A percentile compares a stretch with the other conserved stretches of the same genome.
Conservation (phyloP, 2,888 invertebrate genomes). For the Himalopsyche japonica region DNA sequence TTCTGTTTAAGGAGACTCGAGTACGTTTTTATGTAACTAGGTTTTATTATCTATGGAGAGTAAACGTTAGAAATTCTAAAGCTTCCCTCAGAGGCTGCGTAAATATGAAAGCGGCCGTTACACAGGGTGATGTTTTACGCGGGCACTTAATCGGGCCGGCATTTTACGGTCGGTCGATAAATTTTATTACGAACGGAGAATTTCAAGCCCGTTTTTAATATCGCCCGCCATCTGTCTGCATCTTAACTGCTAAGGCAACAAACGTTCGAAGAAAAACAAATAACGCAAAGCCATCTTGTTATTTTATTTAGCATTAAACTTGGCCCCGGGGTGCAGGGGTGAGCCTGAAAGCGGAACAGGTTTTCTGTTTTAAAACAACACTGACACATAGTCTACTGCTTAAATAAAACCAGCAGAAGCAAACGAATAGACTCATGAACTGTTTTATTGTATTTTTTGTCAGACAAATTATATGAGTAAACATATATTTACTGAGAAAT, state of each 20-base stretch:
- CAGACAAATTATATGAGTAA: too few relatives aligned
- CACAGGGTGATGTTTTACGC: background rate
- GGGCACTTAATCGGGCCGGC: conserved; percentile 14
- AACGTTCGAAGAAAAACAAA: conserved; percentile 31
- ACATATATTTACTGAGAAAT: too few relatives aligned
- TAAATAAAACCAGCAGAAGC: too few relatives aligned
- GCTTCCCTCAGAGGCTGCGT: background rate
- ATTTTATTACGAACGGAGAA: conserved; percentile 25
- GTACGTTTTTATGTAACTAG: background rate
- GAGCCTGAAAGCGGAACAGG: background rate
- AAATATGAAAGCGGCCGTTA: background rate
- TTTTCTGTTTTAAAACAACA: background rate
- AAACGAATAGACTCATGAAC: too few relatives aligned
- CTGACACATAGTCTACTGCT: too few relatives aligned
- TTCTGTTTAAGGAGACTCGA: background rate
- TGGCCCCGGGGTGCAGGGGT: background rate
- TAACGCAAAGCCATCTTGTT: conserved; percentile 23
- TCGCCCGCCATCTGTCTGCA: conserved; percentile 34
- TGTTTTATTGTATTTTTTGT: too few relatives aligned
- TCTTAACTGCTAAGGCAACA: conserved; percentile 27
- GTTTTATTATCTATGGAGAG: background rate
- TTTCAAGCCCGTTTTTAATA: conserved; percentile 33
- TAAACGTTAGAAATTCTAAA: background rate
- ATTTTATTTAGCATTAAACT: conserved; percentile 34
- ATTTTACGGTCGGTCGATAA: conserved; percentile 30